These are phyloP conservation scores for Platyrinchus mystaceus DNA, from an alignment of 2,797 vertebrate genomes.

Conservation along the genomic window DNA sequence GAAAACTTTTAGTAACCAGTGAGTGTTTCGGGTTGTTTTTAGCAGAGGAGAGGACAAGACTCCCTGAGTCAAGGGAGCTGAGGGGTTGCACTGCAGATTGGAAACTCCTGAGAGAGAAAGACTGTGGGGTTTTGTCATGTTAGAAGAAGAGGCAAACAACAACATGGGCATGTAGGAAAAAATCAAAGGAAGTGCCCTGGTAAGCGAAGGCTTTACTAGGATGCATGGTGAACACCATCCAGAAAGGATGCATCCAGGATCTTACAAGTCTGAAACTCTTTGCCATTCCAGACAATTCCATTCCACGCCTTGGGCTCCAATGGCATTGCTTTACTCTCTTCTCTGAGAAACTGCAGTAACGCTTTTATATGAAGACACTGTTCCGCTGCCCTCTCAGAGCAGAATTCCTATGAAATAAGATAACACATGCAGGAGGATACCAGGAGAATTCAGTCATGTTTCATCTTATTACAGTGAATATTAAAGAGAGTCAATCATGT, in stretches of 20 bases:
- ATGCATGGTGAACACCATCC: neutral
- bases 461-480: slow-evolving; percentile 49
- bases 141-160: neutral
- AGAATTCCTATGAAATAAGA: neutral
- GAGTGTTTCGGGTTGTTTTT: neutral
- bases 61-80: neutral
- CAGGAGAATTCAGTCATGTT: neutral
- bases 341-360: neutral
- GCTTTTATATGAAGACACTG: neutral
- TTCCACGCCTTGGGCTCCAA: neutral
- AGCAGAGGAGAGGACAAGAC: neutral
- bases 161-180: neutral
- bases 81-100: neutral
- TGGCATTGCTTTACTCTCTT: neutral
- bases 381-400: neutral
- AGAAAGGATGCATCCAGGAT: neutral
- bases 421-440: neutral
- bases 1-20: neutral
- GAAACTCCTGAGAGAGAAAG: neutral
- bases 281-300: neutral
- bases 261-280: neutral
- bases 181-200: neutral
- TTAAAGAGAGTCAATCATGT: slow-evolving; percentile 63
- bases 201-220: neutral
- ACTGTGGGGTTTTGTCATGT: neutral